A percentile compares a stretch with the other conserved stretches of the same genome.
These are phyloP conservation scores for Ptychobarbus kaznakovi DNA, from an alignment of 2,797 vertebrate species.

Conservation along the genomic window DNA sequence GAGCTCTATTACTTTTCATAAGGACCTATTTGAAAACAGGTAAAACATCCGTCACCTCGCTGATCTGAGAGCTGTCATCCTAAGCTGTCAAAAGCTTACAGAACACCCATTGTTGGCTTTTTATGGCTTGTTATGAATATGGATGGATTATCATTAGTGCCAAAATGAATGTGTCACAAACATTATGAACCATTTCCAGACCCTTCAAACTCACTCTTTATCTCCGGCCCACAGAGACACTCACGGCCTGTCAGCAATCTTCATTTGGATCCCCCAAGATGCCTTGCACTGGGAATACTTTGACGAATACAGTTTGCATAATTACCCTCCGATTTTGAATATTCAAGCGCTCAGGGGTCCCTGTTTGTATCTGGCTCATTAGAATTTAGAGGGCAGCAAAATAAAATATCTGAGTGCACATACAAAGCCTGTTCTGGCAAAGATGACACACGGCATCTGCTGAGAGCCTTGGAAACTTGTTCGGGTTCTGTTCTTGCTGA, in stretches of 20 bases:
- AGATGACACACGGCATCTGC: slow-evolving; percentile 11
- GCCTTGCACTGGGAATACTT: slow-evolving; percentile 55
- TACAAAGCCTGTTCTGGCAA: slow-evolving; percentile 23
- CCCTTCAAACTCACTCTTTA: slow-evolving; percentile 61
- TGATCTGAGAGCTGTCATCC: slow-evolving; percentile 9
- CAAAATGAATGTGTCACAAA: slow-evolving; percentile 52
- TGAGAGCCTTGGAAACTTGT: slow-evolving; percentile 12
- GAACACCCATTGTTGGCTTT: slow-evolving; percentile 38
- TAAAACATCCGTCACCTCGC: not conserved
- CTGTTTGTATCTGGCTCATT: slow-evolving; percentile 56
- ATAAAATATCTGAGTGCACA: slow-evolving; percentile 26
- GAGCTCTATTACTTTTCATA: not conserved
- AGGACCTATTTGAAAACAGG: slow-evolving; percentile 8
- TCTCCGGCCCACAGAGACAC: slow-evolving; percentile 59
- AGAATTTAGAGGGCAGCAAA: slow-evolving; percentile 57
- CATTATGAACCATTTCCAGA: slow-evolving; percentile 57
- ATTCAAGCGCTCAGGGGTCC: slow-evolving; percentile 55
- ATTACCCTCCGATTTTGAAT: slow-evolving; percentile 60
- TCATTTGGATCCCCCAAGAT: slow-evolving; percentile 44
- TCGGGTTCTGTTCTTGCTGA: slow-evolving; percentile 38
- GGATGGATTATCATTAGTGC: slow-evolving; percentile 33
- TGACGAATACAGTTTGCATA: slow-evolving; percentile 64
- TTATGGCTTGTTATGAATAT: slow-evolving; percentile 36
- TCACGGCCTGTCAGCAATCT: slow-evolving; percentile 54
- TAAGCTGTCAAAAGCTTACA: slow-evolving; percentile 12